phyloP scores from a whole-genome alignment of 2,113 vertebrate species.

The Procavia capensis region DNA sequence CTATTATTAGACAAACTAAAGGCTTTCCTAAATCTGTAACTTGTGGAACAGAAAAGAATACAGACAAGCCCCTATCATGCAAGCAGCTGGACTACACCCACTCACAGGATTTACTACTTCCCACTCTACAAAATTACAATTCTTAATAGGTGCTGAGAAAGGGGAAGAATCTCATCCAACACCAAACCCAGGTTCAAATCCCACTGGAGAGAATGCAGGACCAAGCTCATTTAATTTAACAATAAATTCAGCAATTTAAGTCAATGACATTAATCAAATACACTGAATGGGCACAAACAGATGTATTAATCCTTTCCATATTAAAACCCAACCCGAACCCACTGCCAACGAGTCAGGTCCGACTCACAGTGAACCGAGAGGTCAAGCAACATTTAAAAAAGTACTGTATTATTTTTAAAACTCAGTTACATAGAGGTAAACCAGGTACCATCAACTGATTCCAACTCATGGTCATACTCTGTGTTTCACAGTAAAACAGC shows the following conservation, averaged over 20 bases:
- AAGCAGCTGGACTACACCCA: conserved; percentile 65
- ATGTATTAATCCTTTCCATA: background rate
- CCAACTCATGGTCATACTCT: background rate
- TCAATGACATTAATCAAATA: background rate
- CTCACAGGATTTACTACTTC: conserved; percentile 28
- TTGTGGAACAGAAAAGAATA: conserved; percentile 76
- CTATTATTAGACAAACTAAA: conserved; percentile 88
- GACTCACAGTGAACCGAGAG: no score
- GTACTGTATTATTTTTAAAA: background rate
- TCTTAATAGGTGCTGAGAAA: conserved; percentile 37
- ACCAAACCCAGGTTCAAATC: background rate
- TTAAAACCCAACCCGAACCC: no score
- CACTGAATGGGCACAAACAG: background rate
- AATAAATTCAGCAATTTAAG: background rate
- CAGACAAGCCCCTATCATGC: conserved; percentile 60
- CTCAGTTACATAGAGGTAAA: background rate
- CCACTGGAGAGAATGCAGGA: background rate
- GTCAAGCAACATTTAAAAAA: background rate
- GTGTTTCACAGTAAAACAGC: background rate
- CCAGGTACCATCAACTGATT: background rate
- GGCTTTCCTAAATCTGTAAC: conserved; percentile 84
- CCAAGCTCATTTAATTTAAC: background rate
- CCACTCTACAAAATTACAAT: conserved; percentile 44
- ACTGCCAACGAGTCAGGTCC: no score
- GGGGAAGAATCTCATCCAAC: background rate